These are phyloP conservation scores for Tridacna crocea DNA, from an alignment of 2,888 invertebrate genomes.

Conservation along the genomic window DNA sequence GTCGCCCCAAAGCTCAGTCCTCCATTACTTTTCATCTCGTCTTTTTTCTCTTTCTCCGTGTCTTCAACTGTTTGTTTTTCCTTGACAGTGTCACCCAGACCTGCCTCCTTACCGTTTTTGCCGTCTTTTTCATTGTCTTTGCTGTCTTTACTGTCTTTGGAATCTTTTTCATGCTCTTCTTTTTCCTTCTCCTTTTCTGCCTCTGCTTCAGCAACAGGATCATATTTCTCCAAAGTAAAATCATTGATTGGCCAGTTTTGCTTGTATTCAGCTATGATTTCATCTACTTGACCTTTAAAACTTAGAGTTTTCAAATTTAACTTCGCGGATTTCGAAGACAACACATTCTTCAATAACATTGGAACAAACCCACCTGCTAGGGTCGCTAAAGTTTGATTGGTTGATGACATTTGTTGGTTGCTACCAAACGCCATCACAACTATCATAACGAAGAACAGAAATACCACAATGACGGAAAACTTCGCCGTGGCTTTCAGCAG, in stretches of 20 bases:
- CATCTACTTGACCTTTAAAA: conserved; percentile 81
- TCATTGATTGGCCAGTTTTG: conserved; percentile 82
- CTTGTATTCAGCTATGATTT: conserved; percentile 78
- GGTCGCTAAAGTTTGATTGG: conserved; percentile 81
- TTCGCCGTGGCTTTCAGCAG: conserved; percentile 79
- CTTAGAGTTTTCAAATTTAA: conserved; percentile 81
- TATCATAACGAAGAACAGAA: conserved; percentile 81
- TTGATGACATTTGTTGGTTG: conserved; percentile 79
- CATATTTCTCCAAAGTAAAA: conserved; percentile 72
- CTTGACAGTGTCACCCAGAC: conserved; percentile 27
- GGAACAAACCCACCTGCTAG: conserved; percentile 81
- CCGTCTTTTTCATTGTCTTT: conserved; percentile 22
- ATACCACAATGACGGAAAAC: conserved; percentile 80
- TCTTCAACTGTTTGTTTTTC: conserved; percentile 58
- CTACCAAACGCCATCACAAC: conserved; percentile 82
- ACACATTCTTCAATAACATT: conserved; percentile 80
- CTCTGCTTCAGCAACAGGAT: conserved; percentile 68
- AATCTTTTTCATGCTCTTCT: conserved; percentile 23
- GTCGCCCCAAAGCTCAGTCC: conserved; percentile 4
- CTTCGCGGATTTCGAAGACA: conserved; percentile 79
- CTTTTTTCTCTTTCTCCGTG: conserved; percentile 52
- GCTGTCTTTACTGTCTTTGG: conserved; percentile 17
- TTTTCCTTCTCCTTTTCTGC: conserved; percentile 55
- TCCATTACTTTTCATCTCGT: conserved; percentile 43
- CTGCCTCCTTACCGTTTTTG: conserved; percentile 29